phyloP scores from a whole-genome alignment of 2,888 invertebrate species.

The Morpho helenor region DNA sequence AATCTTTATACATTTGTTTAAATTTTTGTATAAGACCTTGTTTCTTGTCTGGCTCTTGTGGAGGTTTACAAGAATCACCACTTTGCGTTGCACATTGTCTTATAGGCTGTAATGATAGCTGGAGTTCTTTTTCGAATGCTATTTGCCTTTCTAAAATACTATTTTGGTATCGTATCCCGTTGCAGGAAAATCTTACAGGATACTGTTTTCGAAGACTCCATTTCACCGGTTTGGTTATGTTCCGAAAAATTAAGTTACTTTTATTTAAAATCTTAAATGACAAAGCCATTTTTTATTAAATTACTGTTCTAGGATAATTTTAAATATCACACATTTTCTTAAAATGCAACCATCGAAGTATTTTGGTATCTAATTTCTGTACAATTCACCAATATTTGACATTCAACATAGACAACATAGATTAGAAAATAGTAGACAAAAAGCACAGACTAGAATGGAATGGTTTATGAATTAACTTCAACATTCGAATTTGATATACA shows the following conservation, averaged over 20 bases:
- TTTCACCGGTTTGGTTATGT: conserved; percentile 56
- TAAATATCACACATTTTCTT: conserved; percentile 16
- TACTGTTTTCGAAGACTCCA: conserved; percentile 45
- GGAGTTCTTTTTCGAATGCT: conserved; percentile 34
- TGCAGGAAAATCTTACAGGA: conserved; percentile 45
- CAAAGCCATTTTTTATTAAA: conserved; percentile 47
- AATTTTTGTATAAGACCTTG: conserved; percentile 87
- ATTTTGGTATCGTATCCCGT: conserved; percentile 45
- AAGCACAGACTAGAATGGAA: background rate
- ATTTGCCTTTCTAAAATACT: conserved; percentile 31
- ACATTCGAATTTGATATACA: background rate
- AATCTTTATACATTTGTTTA: conserved; percentile 95
- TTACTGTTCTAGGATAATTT: background rate
- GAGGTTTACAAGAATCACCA: conserved; percentile 29
- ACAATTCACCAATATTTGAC: background rate
- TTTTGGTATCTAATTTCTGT: conserved; percentile 4
- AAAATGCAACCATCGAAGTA: conserved; percentile 1
- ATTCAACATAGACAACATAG: background rate
- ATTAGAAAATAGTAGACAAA: background rate
- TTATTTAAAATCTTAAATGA: conserved; percentile 50
- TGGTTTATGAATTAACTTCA: background rate
- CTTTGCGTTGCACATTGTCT: conserved; percentile 42
- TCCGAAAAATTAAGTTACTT: conserved; percentile 45
- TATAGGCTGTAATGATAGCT: conserved; percentile 29
- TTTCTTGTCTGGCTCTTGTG: conserved; percentile 55